Percentiles rank a stretch among this genome's conserved stretches.
phyloP scores from a whole-genome alignment of 2,797 vertebrate species.

The Sebastes iracundus region DNA sequence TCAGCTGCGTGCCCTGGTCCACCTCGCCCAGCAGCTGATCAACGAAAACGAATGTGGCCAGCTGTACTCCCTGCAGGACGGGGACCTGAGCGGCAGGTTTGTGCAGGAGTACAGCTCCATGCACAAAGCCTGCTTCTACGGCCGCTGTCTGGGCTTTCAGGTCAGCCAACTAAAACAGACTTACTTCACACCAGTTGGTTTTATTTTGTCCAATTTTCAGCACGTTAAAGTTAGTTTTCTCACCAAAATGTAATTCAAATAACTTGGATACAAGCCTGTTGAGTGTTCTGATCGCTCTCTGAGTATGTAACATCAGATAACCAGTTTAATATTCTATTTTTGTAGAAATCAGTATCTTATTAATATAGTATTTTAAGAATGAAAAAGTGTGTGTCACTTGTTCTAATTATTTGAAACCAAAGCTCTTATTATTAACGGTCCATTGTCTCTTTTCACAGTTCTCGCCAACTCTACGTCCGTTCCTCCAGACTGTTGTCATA shows the following conservation, averaged over 20 bases:
- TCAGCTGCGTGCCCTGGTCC: conserved; percentile 88
- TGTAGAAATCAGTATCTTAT: no score
- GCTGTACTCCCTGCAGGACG: conserved; percentile 84
- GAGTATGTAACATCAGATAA: neutral
- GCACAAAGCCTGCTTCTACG: conserved; percentile 94
- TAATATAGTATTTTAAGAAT: neutral
- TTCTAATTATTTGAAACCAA: neutral
- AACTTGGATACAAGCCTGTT: neutral
- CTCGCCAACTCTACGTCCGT: conserved; percentile 80
- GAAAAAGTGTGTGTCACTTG: neutral
- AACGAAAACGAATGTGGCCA: conserved; percentile 80
- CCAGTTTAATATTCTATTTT: neutral
- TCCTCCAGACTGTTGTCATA: conserved; percentile 84
- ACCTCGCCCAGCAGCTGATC: conserved; percentile 86
- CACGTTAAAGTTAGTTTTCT: neutral
- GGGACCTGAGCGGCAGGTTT: conserved; percentile 78
- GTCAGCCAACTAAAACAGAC: conserved; percentile 58
- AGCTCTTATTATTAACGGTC: neutral
- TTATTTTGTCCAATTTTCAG: neutral
- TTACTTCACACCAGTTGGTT: neutral
- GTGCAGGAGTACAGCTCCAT: conserved; percentile 89
- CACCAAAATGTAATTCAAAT: neutral
- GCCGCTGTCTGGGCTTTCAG: conserved; percentile 93
- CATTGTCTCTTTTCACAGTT: conserved; percentile 63
- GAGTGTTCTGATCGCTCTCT: neutral